Conservation (phyloP, 1,140 invertebrate species). For the Sinella curviseta region DNA sequence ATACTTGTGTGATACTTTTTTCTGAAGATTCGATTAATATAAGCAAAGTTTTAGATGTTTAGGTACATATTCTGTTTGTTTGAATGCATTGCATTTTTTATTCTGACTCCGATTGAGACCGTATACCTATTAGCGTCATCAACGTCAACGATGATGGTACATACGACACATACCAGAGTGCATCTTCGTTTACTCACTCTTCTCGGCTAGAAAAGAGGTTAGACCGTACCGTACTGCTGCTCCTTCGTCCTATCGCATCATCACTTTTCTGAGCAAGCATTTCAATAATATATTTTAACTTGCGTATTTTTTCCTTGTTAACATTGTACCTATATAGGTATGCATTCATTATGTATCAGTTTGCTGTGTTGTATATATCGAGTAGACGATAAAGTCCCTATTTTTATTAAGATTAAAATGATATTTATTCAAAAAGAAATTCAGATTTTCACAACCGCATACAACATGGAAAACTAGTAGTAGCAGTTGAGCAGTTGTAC, state of each 20-base stretch:
- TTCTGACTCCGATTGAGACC: too few relatives aligned
- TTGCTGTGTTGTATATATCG: too few relatives aligned
- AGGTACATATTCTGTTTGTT: too few relatives aligned
- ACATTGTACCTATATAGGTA: background rate
- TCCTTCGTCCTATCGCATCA: background rate
- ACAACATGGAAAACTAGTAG: background rate
- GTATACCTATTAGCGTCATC: background rate
- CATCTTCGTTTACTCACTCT: background rate
- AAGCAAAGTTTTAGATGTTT: too few relatives aligned
- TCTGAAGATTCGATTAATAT: too few relatives aligned
- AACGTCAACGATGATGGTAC: background rate
- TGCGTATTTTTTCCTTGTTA: background rate
- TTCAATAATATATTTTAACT: background rate
- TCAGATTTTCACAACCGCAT: too few relatives aligned
- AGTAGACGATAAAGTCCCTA: too few relatives aligned
- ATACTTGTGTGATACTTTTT: too few relatives aligned
- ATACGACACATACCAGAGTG: background rate
- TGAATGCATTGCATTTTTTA: too few relatives aligned
- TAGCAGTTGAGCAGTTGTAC: background rate
- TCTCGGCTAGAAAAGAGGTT: background rate
- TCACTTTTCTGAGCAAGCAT: background rate
- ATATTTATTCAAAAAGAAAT: too few relatives aligned
- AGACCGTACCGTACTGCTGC: background rate
- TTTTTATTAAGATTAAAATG: too few relatives aligned
- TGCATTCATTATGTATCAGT: background rate